These are phyloP conservation scores for Apteryx mantelli DNA, from an alignment of 2,113 vertebrate species.

Conservation along the genomic window DNA sequence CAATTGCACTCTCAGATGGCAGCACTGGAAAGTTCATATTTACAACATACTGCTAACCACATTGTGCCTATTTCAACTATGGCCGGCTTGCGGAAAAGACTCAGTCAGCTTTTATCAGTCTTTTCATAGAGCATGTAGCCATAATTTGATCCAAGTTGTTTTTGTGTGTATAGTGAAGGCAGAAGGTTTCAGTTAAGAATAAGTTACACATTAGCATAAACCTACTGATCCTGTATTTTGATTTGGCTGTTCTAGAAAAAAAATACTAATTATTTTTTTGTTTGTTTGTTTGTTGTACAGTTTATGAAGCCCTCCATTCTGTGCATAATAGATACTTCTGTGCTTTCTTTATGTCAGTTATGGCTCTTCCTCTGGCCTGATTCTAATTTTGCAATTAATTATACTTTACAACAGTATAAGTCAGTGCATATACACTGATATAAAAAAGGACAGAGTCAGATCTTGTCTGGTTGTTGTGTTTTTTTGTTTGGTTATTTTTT, in stretches of 20 bases:
- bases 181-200: background rate
- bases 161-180: background rate
- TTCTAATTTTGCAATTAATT: background rate
- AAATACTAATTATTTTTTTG: accelerated
- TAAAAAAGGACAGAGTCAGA: background rate
- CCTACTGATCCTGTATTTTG: background rate
- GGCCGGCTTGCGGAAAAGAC: background rate
- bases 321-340: background rate
- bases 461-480: background rate
- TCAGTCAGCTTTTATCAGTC: background rate
- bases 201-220: background rate
- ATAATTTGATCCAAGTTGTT: background rate
- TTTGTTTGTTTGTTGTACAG: background rate
- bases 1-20: background rate
- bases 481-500: background rate
- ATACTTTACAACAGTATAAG: background rate
- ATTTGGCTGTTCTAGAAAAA: background rate
- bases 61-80: background rate
- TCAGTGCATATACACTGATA: background rate
- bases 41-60: background rate
- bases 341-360: background rate
- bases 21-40: background rate
- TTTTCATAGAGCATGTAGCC: background rate
- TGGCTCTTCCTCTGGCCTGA: background rate
- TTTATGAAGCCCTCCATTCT: background rate